Conservation (phyloP, 2,113 vertebrate species). For the Nipponia nippon region DNA sequence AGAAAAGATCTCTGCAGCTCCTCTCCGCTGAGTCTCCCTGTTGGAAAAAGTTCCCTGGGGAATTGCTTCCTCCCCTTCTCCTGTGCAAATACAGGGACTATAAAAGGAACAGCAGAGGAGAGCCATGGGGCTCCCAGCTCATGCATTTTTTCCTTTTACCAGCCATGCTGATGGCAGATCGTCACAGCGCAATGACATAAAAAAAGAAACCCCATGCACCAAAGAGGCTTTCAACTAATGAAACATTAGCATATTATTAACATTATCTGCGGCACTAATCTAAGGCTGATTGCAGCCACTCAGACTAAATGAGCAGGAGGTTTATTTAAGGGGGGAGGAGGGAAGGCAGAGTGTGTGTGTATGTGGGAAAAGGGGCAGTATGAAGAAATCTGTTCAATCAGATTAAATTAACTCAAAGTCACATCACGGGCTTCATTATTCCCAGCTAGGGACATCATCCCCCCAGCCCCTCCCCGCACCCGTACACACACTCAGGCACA, state of each 20-base stretch:
- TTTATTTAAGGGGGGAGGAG: slow-evolving; percentile 71
- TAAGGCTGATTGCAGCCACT: slow-evolving; percentile 80
- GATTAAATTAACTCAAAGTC: slow-evolving; percentile 54
- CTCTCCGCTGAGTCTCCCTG: background rate
- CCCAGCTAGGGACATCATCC: background rate
- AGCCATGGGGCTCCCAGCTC: slow-evolving; percentile 46
- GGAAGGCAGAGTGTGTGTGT: background rate
- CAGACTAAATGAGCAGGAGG: slow-evolving; percentile 78
- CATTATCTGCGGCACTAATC: slow-evolving; percentile 74
- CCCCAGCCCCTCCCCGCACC: background rate
- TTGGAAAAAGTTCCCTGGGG: background rate
- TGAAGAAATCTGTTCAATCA: slow-evolving; percentile 56
- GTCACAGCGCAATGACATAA: slow-evolving; percentile 27
- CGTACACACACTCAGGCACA: background rate
- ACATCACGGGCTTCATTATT: background rate
- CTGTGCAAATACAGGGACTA: slow-evolving; percentile 3
- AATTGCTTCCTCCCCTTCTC: background rate
- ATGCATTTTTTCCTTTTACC: slow-evolving; percentile 9
- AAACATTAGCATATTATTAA: slow-evolving; percentile 92
- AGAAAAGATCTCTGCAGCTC: background rate
- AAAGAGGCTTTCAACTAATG: slow-evolving; percentile 83
- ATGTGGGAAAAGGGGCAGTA: background rate
- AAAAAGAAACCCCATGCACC: slow-evolving; percentile 71
- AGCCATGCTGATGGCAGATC: slow-evolving; percentile 61
- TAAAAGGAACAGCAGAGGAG: slow-evolving; percentile 36